Evolutionary conservation across 2,113 vertebrate genomes (phyloP).

Genomic region (Dipodomys ordii): DNA sequence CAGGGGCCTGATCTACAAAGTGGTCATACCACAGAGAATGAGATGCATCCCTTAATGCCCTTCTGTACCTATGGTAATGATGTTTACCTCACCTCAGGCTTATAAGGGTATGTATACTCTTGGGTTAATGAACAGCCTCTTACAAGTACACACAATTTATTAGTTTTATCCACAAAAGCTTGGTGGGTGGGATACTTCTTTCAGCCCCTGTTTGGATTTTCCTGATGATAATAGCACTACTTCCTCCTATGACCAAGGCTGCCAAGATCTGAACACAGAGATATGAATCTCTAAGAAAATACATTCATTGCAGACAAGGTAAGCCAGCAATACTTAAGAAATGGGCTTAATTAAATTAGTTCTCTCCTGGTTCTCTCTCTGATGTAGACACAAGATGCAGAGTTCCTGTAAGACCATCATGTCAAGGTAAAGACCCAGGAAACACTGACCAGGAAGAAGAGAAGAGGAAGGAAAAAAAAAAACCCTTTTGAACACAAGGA

Average conservation of each 20-base stretch:
- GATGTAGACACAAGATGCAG: background rate
- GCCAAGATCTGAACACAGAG: background rate
- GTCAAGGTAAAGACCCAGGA: background rate
- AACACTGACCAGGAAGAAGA: background rate
- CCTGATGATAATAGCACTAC: background rate
- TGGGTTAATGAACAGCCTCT: background rate
- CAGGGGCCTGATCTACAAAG: slow-evolving; percentile 72
- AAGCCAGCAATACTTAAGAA: background rate
- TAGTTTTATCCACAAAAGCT: slow-evolving; percentile 3
- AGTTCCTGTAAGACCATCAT: background rate
- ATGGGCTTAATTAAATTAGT: background rate
- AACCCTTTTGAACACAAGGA: background rate
- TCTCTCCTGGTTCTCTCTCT: background rate
- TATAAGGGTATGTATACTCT: background rate
- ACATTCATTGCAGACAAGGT: background rate
- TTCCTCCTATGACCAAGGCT: slow-evolving; percentile 15
- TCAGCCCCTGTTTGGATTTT: background rate
- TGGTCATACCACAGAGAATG: slow-evolving; percentile 79
- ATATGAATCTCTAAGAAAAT: slow-evolving; percentile 18
- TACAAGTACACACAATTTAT: slow-evolving; percentile 57
- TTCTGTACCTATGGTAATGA: slow-evolving; percentile 79
- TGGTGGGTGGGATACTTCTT: slow-evolving; percentile 26
- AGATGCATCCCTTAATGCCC: slow-evolving; percentile 72
- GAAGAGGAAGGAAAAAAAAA: background rate
- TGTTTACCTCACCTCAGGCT: slow-evolving; percentile 70